A percentile compares a stretch with the other conserved stretches of the same genome.
These are phyloP conservation scores for Oryzias woworae DNA, from an alignment of 2,113 vertebrate genomes.

Conservation along the genomic window DNA sequence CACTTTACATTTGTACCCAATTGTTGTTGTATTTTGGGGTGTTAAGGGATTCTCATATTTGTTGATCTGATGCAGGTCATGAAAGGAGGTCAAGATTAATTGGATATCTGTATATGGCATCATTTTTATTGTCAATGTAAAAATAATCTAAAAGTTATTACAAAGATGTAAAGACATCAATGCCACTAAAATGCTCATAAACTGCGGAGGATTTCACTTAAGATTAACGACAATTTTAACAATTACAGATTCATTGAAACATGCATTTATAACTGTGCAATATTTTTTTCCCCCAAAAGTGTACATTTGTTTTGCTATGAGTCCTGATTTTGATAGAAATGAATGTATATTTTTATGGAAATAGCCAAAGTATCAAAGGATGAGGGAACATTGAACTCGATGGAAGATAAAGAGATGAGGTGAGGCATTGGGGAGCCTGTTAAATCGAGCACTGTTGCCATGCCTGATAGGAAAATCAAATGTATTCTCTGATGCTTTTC, in stretches of 20 bases:
- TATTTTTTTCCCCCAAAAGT: conserved; percentile 50
- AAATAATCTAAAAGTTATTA: conserved; percentile 17
- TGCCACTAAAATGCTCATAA: conserved; percentile 15
- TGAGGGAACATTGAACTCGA: conserved; percentile 5
- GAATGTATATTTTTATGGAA: conserved; percentile 59
- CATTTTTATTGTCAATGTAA: no score
- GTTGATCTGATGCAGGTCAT: conserved; percentile 21
- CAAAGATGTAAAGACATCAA: conserved; percentile 2
- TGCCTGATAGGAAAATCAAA: conserved; percentile 15
- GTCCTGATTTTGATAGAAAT: conserved; percentile 50
- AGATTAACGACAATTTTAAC: conserved; percentile 24
- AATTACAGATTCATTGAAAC: conserved; percentile 26
- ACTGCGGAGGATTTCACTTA: conserved; percentile 19
- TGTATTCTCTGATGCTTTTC: conserved; percentile 11
- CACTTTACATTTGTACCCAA: conserved; percentile 45
- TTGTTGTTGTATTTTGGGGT: conserved; percentile 1
- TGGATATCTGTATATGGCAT: no score
- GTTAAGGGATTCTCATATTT: not conserved
- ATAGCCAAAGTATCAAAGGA: conserved; percentile 15
- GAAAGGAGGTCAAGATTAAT: no score
- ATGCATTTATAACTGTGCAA: conserved; percentile 57
- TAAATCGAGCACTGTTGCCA: conserved; percentile 41
- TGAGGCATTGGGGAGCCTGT: conserved; percentile 8
- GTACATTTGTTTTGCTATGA: conserved; percentile 44
- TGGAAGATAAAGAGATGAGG: conserved; percentile 9